phyloP scores from a whole-genome alignment of 1,140 invertebrate genomes.

The Phenacoccus solenopsis region DNA sequence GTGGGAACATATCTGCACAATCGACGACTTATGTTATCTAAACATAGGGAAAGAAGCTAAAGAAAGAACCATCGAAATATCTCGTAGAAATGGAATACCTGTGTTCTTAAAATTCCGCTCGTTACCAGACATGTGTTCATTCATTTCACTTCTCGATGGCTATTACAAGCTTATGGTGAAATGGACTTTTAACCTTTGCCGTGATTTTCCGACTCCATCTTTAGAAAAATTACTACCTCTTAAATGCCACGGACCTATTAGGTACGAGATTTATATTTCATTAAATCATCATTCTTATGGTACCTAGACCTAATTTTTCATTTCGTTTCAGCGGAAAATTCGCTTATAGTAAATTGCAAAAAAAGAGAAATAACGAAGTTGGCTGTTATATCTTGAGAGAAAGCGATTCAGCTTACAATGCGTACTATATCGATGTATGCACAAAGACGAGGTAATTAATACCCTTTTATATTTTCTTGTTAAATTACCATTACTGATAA shows the following conservation, averaged over 20 bases:
- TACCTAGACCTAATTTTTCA: background rate
- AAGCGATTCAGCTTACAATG: constrained; percentile 60
- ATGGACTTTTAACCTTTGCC: constrained; percentile 81
- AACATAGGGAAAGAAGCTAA: constrained; percentile 46
- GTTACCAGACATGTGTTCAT: constrained; percentile 50
- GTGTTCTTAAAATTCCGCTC: constrained; percentile 55
- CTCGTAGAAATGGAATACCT: constrained; percentile 61
- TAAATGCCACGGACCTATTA: constrained; percentile 79
- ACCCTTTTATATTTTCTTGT: background rate
- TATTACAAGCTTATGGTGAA: constrained; percentile 77
- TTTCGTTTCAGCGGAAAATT: background rate
- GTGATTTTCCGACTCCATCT: constrained; percentile 60
- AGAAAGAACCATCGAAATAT: constrained; percentile 60
- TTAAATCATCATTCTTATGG: too few relatives aligned
- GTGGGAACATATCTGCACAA: constrained; percentile 60
- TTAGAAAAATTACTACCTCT: constrained; percentile 53
- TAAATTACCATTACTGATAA: background rate
- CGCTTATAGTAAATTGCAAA: constrained; percentile 38
- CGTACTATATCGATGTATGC: constrained; percentile 67
- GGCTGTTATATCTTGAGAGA: constrained; percentile 70
- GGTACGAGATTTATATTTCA: constrained; percentile 37
- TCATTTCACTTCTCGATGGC: constrained; percentile 70
- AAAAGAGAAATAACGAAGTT: constrained; percentile 54
- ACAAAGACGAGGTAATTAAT: constrained; percentile 44
- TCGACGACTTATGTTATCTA: constrained; percentile 66